These are phyloP conservation scores for Camponotus vicinus DNA, from an alignment of 1,140 invertebrate species.

Conservation along the genomic window DNA sequence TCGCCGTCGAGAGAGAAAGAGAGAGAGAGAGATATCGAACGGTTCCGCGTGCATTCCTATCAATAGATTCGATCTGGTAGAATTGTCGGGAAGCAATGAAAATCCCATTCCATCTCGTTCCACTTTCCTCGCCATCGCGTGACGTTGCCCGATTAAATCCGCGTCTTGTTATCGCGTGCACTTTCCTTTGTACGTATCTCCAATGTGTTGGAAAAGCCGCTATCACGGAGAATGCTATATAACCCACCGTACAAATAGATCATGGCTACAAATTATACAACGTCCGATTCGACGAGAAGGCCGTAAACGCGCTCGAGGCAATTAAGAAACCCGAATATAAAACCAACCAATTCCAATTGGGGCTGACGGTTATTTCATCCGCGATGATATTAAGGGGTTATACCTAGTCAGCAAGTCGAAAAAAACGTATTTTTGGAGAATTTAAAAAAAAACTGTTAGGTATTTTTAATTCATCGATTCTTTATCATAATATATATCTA, in stretches of 20 bases:
- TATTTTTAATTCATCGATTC: too few relatives aligned
- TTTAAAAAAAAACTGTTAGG: too few relatives aligned
- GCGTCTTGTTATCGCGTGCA: conserved; percentile 63
- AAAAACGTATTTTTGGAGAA: too few relatives aligned
- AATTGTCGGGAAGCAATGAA: conserved; percentile 55
- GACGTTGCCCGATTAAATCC: conserved; percentile 67
- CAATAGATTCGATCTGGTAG: conserved; percentile 13
- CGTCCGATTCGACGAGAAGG: conserved; percentile 32
- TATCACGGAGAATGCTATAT: conserved; percentile 5
- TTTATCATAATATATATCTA: too few relatives aligned
- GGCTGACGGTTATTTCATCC: conserved; percentile 17
- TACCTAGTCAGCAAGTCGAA: too few relatives aligned
- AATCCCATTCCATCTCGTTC: conserved; percentile 46
- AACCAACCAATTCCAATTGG: conserved; percentile 13
- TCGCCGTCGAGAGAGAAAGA: background rate
- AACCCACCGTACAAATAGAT: conserved; percentile 44
- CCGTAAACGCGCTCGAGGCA: conserved; percentile 32
- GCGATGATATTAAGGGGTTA: background rate
- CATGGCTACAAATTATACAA: conserved; percentile 49
- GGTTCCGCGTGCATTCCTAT: background rate
- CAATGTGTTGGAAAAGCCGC: conserved; percentile 22
- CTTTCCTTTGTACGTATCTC: conserved; percentile 51
- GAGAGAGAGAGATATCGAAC: conserved; percentile 12
- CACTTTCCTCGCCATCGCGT: conserved; percentile 41
- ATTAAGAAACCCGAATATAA: conserved; percentile 19